Percentiles rank a stretch among this genome's conserved stretches.
Evolutionary conservation across 2,797 vertebrate genomes (phyloP).

Genomic region (Bufotes viridis): DNA sequence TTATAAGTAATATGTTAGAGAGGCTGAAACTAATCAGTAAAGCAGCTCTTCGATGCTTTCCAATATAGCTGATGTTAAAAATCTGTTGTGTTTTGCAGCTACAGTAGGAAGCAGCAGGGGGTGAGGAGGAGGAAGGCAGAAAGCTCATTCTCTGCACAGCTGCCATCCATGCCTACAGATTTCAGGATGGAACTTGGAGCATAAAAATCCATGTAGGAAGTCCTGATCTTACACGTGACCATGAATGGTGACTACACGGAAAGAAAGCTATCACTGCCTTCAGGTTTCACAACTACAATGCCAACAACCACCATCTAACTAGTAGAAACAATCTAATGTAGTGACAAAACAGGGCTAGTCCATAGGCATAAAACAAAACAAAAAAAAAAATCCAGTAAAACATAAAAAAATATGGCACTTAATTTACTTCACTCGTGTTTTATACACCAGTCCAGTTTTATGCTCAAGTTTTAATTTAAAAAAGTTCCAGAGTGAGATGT

Average conservation of each 20-base stretch:
- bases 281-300: not conserved
- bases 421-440: no score
- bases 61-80: not conserved
- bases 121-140: not conserved
- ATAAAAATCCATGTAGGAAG: not conserved
- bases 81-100: not conserved
- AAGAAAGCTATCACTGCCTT: not conserved
- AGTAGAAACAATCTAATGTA: not conserved
- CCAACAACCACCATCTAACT: not conserved
- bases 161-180: not conserved
- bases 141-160: not conserved
- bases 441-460: no score
- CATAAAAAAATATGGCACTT: no score
- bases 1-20: not conserved
- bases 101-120: conserved; percentile 1
- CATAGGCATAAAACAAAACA: not conserved
- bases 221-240: not conserved
- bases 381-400: no score
- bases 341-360: not conserved
- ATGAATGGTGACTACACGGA: not conserved
- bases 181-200: not conserved
- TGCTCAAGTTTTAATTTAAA: no score
- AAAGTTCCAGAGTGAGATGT: no score
- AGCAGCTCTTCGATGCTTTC: not conserved
- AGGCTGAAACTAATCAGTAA: not conserved